Evolutionary conservation across 2,113 vertebrate genomes (phyloP).

Genomic region (Campylomormyrus numenius): DNA sequence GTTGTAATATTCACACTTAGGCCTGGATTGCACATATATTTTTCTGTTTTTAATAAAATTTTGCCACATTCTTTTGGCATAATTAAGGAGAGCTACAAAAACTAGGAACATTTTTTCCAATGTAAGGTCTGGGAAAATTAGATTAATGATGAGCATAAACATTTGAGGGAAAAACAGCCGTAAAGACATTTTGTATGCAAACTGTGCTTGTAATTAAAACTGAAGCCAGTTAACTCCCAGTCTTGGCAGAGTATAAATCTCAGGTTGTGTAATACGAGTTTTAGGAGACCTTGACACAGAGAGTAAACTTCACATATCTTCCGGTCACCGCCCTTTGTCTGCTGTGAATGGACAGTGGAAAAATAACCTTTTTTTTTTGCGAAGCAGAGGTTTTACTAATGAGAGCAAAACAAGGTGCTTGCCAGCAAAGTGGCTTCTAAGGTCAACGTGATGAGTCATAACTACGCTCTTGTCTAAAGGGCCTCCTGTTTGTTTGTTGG

Average conservation of each 20-base stretch:
- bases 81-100: not conserved
- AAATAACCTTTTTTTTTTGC: not conserved
- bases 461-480: not conserved
- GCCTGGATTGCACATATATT: not conserved
- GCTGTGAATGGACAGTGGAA: not conserved
- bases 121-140: not conserved
- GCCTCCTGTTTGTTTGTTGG: constrained; percentile 1
- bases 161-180: not conserved
- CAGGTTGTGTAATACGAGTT: not conserved
- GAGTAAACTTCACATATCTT: not conserved
- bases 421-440: not conserved
- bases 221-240: not conserved
- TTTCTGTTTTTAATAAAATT: not conserved
- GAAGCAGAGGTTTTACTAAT: not conserved
- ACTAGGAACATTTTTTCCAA: not conserved
- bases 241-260: not conserved
- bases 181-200: not conserved
- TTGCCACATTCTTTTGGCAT: not conserved
- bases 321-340: not conserved
- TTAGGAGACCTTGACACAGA: not conserved
- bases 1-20: not conserved
- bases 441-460: not conserved
- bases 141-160: not conserved
- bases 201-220: not conserved
- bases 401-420: not conserved